These are phyloP conservation scores for Arvicola amphibius DNA, from an alignment of 2,797 vertebrate species.

Conservation along the genomic window DNA sequence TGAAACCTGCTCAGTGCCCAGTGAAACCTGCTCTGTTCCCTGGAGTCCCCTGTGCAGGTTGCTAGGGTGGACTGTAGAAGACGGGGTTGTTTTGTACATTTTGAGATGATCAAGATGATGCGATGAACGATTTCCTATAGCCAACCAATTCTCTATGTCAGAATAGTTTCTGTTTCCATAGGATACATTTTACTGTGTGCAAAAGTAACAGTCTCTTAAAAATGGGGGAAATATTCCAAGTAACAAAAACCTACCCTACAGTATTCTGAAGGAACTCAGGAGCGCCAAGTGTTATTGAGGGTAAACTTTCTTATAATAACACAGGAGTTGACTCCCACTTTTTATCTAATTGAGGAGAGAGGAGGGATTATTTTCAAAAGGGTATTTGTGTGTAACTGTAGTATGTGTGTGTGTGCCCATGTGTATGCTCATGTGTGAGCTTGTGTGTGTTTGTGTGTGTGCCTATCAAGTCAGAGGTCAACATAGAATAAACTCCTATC, in stretches of 20 bases:
- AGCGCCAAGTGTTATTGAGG: neutral
- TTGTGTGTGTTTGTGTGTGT: neutral
- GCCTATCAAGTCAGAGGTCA: neutral
- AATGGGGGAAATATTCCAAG: neutral
- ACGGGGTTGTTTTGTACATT: neutral
- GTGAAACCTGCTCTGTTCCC: no score
- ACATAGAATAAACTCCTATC: no score
- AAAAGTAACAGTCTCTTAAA: neutral
- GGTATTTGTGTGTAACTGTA: neutral
- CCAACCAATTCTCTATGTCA: neutral
- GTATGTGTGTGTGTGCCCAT: neutral
- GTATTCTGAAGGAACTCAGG: neutral
- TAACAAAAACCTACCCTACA: neutral
- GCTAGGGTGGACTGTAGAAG: neutral
- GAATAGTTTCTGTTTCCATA: neutral
- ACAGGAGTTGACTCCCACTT: neutral
- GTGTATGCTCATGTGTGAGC: no score
- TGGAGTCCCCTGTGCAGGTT: neutral
- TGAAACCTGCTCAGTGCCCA: neutral
- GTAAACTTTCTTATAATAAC: neutral
- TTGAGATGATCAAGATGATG: neutral
- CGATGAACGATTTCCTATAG: neutral
- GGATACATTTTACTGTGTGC: neutral
- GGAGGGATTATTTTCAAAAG: neutral
- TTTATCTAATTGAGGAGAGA: neutral